Evolutionary conservation across 2,888 invertebrate species (phyloP), one percentile per base, ranked within the genome.

Genomic region (Ornithoptera alexandrae): DNA sequence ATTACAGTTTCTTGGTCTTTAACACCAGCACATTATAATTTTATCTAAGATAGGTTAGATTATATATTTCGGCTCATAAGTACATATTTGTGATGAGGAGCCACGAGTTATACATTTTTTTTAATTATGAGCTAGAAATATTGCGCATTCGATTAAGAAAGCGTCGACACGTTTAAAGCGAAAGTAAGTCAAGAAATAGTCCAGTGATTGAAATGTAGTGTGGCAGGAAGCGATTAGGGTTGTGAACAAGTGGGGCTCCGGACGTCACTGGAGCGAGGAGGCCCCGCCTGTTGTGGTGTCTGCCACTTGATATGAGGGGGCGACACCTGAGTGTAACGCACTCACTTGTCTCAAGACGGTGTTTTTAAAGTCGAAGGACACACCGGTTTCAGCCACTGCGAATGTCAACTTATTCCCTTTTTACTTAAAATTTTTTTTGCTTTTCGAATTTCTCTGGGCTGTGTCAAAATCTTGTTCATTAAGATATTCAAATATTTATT

Each of bases 191-290:
- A 73, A 72, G 56, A 75, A 70, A 72, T 73, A 69, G 68, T 65
- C 63, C 62, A 69, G 69, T 63, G 67, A 71, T 67, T 66, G 72
- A 74, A 71, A 77, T 76, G 79, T 73, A 72, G 75, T 65, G 71
- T 62, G 72, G 70, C 78, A 78, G 79, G 80, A 79, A 78, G 77
- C 70, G 73, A 72, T 72, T 70, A 71, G 75, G 75, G 75, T 72
- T 71, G 58, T 71, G 76, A 72, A 70, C 76, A 79, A 78, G 77
- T 80, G 74, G 79, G 78, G 74, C 78, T 75, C 76, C 73, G 73
- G 72, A 46, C 73, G 73, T 65, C 78, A 75, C 69, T 75, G 77
- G 75, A 79, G 77, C 79, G 78, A 71, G 72, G 77, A 77, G 72
- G 72, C 69, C 67, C 36, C 56, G 70, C 67, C 70, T 65, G 63